Conservation (phyloP, 2,113 vertebrate species). For the Xyrauchen texanus region DNA sequence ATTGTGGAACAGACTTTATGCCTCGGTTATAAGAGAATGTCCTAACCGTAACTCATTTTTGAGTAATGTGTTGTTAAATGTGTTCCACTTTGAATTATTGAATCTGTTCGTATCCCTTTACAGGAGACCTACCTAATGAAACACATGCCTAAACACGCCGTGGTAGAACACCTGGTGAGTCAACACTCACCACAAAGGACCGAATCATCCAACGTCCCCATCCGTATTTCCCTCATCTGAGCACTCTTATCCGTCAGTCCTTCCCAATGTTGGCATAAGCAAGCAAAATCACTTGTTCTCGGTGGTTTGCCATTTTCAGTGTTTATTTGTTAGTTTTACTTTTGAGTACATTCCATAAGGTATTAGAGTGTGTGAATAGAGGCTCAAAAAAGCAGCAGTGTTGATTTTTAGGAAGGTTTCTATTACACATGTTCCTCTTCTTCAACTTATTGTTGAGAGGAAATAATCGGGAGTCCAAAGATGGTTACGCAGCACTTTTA, state of each 20-base stretch:
- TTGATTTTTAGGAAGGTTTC: constrained; percentile 51
- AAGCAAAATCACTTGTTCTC: constrained; percentile 29
- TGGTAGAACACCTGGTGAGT: constrained; percentile 90
- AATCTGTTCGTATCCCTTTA: neutral
- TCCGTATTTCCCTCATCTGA: constrained; percentile 94
- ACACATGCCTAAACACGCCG: constrained; percentile 96
- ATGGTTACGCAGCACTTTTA: constrained; percentile 79
- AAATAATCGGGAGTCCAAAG: constrained; percentile 73
- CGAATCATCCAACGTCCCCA: constrained; percentile 87
- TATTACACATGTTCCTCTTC: constrained; percentile 43
- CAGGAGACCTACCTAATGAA: constrained; percentile 98
- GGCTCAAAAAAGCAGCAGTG: constrained; percentile 54
- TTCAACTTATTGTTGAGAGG: constrained; percentile 61
- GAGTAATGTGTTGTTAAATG: no score
- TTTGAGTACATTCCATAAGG: constrained; percentile 53
- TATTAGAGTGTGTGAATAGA: constrained; percentile 61
- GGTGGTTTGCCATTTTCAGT: constrained; percentile 24
- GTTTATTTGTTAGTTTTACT: constrained; percentile 41
- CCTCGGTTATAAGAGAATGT: no score
- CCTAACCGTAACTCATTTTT: neutral
- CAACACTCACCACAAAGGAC: constrained; percentile 91
- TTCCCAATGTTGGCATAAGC: constrained; percentile 9
- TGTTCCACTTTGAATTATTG: neutral
- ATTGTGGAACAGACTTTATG: no score
- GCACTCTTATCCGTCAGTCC: neutral